Evolutionary conservation across 1,140 invertebrate species (phyloP).

Genomic region (Zaprionus nigranus): DNA sequence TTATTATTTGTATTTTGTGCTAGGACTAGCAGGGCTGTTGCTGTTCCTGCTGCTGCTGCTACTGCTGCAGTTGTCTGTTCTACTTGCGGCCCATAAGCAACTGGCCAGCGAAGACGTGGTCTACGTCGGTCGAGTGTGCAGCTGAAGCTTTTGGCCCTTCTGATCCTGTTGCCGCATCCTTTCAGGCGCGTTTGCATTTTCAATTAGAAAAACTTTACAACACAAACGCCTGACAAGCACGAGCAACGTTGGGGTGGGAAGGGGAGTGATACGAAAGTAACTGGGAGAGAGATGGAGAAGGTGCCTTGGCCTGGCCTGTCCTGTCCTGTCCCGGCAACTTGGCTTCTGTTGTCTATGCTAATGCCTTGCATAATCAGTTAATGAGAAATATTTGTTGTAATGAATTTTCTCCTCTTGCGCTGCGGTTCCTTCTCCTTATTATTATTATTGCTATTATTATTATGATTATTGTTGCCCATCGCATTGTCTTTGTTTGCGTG

Average conservation of each 20-base stretch:
- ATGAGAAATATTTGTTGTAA: conserved; percentile 81
- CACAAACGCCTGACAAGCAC: conserved; percentile 76
- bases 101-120: conserved; percentile 25
- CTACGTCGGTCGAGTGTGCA: conserved; percentile 18
- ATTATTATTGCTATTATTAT: conserved; percentile 40
- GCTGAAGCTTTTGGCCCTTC: conserved; percentile 39
- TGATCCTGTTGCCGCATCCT: conserved; percentile 20
- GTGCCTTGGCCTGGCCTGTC: conserved; percentile 14
- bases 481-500: conserved; percentile 48
- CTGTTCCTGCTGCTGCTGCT: conserved; percentile 32
- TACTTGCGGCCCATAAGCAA: conserved; percentile 16
- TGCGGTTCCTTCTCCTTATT: conserved; percentile 42
- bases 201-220: conserved; percentile 81
- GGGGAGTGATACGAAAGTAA: not conserved
- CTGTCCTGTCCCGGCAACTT: conserved; percentile 28
- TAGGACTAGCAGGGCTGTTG: conserved; percentile 47
- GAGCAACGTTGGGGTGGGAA: conserved; percentile 20
- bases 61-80: conserved; percentile 13
- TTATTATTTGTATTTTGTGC: conserved; percentile 76
- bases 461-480: conserved; percentile 10
- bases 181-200: conserved; percentile 70
- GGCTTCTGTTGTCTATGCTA: conserved; percentile 67
- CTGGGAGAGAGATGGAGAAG: not conserved
- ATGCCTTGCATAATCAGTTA: conserved; percentile 80
- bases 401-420: conserved; percentile 76